phyloP scores from a whole-genome alignment of 2,888 invertebrate species.

The Leptinotarsa rubiginosa region DNA sequence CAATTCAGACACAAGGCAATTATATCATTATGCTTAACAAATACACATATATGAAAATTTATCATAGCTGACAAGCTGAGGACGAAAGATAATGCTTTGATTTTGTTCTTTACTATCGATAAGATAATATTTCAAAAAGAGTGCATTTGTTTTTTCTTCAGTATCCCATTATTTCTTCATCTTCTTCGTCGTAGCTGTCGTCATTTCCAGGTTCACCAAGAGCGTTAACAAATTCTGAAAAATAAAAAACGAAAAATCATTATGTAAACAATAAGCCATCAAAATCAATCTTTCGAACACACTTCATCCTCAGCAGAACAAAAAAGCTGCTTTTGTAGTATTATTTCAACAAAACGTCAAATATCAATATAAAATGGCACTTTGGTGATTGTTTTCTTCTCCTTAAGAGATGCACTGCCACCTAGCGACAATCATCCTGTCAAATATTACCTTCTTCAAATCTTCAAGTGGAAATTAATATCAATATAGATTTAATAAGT shows the following conservation, averaged over 20 bases:
- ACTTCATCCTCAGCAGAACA: no score
- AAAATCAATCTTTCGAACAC: no score
- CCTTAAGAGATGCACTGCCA: no score
- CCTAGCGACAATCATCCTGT: no score
- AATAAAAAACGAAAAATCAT: slow-evolving; percentile 21
- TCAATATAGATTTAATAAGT: no score
- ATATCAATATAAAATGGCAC: no score
- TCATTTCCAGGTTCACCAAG: slow-evolving; percentile 81
- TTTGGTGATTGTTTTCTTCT: no score
- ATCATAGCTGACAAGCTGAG: background rate
- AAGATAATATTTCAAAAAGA: background rate
- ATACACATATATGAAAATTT: background rate
- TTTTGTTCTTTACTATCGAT: background rate
- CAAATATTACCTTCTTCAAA: no score
- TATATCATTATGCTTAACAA: background rate
- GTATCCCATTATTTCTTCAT: slow-evolving; percentile 67
- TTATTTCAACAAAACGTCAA: no score
- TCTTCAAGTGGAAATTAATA: no score
- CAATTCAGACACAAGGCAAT: background rate
- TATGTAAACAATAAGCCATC: no score
- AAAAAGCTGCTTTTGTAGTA: no score
- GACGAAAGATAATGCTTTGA: background rate
- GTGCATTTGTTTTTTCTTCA: slow-evolving; percentile 1
- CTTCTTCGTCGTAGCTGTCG: slow-evolving; percentile 81
- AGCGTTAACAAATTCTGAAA: slow-evolving; percentile 83